A percentile compares a stretch with the other conserved stretches of the same genome.
Evolutionary conservation across 2,888 invertebrate species (phyloP).

Genomic region (Dryobota labecula): DNA sequence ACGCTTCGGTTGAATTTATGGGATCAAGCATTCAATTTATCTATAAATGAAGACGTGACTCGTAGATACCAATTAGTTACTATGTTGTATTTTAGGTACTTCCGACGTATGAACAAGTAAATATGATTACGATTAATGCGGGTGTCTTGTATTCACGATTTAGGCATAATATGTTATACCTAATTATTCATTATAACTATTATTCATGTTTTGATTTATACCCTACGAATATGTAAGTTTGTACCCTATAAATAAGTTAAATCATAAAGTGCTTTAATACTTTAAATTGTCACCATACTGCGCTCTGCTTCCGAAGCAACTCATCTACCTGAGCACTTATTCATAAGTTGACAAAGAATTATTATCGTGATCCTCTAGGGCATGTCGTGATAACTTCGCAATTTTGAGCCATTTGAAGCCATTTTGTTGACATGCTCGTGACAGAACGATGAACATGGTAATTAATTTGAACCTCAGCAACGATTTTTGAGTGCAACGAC

Average conservation of each 20-base stretch:
- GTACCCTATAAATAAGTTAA: too few relatives aligned
- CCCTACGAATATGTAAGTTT: too few relatives aligned
- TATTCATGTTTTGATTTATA: too few relatives aligned
- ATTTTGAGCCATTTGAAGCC: slow-evolving; percentile 59
- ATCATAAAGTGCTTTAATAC: too few relatives aligned
- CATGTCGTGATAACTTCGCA: slow-evolving; percentile 60
- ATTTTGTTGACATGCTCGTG: slow-evolving; percentile 62
- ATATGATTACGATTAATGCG: slow-evolving; percentile 4
- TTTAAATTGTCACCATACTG: not conserved
- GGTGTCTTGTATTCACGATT: not conserved
- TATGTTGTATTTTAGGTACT: slow-evolving; percentile 4
- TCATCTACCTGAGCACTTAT: slow-evolving; percentile 29
- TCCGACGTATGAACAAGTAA: slow-evolving; percentile 14
- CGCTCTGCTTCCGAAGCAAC: slow-evolving; percentile 26
- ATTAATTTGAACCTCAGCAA: slow-evolving; percentile 60
- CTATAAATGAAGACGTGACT: slow-evolving; percentile 3
- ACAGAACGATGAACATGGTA: slow-evolving; percentile 62
- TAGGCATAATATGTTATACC: too few relatives aligned
- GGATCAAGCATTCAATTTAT: slow-evolving; percentile 2
- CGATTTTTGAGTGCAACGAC: slow-evolving; percentile 62
- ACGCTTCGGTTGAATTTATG: not conserved
- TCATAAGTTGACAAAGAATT: slow-evolving; percentile 48
- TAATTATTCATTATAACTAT: too few relatives aligned
- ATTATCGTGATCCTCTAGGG: slow-evolving; percentile 53
- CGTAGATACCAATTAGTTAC: not conserved